Base-by-base conservation (phyloP, 2,888 invertebrate genomes). In the Mythimna loreyi region DNA sequence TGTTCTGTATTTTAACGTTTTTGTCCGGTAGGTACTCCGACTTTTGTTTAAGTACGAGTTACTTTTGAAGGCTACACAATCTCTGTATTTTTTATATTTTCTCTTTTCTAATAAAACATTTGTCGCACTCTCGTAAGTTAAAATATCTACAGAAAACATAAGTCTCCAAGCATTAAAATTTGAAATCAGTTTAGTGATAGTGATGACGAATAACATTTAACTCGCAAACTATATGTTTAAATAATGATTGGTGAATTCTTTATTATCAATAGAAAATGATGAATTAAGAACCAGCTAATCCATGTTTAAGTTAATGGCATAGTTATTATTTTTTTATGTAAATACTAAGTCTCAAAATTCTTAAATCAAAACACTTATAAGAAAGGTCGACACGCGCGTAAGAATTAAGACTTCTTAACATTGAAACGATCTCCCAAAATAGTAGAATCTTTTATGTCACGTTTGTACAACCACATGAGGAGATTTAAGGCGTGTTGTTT, bases 401-500 rank as follows among this genome's bases (percentile, higher is more conserved):
- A 62, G 13, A 23, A 11, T 36, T 28, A 45, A 33, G 25, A 45
- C n/a, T 45, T 62, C 58, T 53, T 78, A 65, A 79, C 72, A 80
- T 75, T 75, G 33, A 64, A 75, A 67, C 60, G 30, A 74, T 73
- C 67, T 66, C 66, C 66, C 53, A 33, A 79, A 80, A 62, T 77
- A 67, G 59, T 77, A 83, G 81, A 72, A 72, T 75, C 60, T 69
- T 74, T 81, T n/a, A 72, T 78, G 85, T 78, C 82, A 80, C 81
- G 79, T 82, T 79, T 83, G 62, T 74, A 62, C 72, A 57, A 67
- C 72, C 68, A 80, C 78, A 82, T 78, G 70, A 82, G 75, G 76
- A 81, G 81, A 83, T 71, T 82, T 79, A 84, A 86, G 81, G 83
- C 84, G 85, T 86, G 87, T 92, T 93, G 94, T 95, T 95, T 95